A percentile compares a stretch with the other conserved stretches of the same genome.
Conservation (phyloP, 1,140 invertebrate genomes). For the Oncopeltus fasciatus region DNA sequence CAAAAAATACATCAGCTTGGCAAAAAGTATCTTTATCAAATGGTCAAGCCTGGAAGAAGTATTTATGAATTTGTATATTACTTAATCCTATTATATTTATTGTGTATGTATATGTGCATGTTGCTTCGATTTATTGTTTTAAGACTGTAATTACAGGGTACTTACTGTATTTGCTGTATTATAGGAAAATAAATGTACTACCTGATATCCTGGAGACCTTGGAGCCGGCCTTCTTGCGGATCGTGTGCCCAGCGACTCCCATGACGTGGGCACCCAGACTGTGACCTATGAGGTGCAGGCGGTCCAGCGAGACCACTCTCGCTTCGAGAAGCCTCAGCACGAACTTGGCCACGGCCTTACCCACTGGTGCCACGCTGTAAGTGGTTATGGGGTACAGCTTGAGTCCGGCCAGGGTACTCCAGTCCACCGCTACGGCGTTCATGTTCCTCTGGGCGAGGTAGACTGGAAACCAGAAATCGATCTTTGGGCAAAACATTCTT, state of each 20-base stretch:
- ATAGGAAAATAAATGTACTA: no score
- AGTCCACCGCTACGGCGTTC: conserved; percentile 12
- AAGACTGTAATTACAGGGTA: no score
- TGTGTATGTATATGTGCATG: no score
- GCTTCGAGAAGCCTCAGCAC: conserved; percentile 1
- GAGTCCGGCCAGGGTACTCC: conserved; percentile 3
- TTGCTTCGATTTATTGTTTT: no score
- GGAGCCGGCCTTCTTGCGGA: neutral
- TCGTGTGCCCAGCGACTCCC: conserved; percentile 49
- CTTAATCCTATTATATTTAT: no score
- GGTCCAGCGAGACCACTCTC: conserved; percentile 23
- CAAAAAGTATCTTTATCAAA: no score
- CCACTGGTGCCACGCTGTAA: conserved; percentile 5
- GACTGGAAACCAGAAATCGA: neutral
- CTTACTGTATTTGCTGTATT: no score
- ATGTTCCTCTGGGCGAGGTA: neutral
- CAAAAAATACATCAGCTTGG: no score
- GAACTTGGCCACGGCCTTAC: neutral
- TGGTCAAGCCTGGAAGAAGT: no score
- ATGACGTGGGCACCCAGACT: conserved; percentile 71
- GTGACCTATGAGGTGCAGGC: conserved; percentile 65
- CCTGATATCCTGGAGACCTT: conserved; percentile 37
- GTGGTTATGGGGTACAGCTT: conserved; percentile 11
- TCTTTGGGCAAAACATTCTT: neutral
- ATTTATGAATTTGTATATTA: no score